phyloP scores from a whole-genome alignment of 64 coral and sea anemone genomes.

The Actinia equina region DNA sequence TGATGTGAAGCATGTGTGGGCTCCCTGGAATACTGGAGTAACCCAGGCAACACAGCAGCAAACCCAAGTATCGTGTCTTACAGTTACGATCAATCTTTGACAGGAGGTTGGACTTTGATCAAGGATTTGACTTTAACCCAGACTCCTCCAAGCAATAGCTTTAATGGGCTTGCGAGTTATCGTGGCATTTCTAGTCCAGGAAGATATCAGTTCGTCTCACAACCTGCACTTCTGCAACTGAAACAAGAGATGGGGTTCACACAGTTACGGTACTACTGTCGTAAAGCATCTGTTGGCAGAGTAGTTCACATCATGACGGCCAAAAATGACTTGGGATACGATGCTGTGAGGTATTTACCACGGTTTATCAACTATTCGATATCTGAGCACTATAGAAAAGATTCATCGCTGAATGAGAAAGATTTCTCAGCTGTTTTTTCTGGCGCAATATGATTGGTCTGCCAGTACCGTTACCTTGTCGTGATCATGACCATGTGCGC shows the following conservation, averaged over 20 bases:
- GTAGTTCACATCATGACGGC: conserved; percentile 49
- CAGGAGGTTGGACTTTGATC: conserved; percentile 5
- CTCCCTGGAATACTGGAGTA: too few relatives aligned
- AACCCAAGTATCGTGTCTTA: too few relatives aligned
- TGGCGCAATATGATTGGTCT: too few relatives aligned
- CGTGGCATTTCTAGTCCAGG: neutral
- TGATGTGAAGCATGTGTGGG: neutral
- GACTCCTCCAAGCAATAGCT: neutral
- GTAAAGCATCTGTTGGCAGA: conserved; percentile 28
- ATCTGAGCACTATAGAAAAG: too few relatives aligned
- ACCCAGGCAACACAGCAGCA: too few relatives aligned
- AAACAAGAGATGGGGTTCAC: conserved; percentile 56
- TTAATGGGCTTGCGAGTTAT: neutral
- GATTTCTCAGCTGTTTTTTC: too few relatives aligned
- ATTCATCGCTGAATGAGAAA: too few relatives aligned
- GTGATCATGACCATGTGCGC: too few relatives aligned
- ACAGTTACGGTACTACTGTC: conserved; percentile 56
- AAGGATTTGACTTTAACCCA: neutral
- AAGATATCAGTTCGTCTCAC: neutral
- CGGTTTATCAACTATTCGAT: too few relatives aligned
- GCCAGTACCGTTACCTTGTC: too few relatives aligned
- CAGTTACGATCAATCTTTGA: too few relatives aligned
- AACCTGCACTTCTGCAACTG: neutral
- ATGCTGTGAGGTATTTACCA: neutral
- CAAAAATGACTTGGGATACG: neutral